Evolutionary conservation across 1,140 invertebrate genomes (phyloP).

Genomic region (Melipona quadrifasciata): DNA sequence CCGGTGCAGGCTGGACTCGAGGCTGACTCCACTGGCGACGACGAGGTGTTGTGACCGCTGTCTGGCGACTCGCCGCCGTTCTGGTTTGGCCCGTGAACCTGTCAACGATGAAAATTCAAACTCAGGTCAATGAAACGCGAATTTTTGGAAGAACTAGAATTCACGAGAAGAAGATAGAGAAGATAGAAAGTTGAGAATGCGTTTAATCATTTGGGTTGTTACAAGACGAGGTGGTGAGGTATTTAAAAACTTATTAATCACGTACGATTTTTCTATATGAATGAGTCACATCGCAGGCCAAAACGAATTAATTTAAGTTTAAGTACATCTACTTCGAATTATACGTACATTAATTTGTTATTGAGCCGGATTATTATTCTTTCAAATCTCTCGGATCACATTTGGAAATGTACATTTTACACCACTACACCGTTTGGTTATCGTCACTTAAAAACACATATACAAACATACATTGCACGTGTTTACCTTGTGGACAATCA

Average conservation of each 20-base stretch:
- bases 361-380: background rate
- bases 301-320: background rate
- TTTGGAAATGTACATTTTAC: background rate
- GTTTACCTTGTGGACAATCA: background rate
- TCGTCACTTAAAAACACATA: background rate
- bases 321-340: background rate
- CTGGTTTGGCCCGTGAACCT: constrained; percentile 85
- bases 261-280: background rate
- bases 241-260: background rate
- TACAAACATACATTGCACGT: background rate
- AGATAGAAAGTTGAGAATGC: background rate
- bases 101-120: background rate
- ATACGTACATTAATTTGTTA: background rate
- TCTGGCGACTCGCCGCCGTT: constrained; percentile 87
- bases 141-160: background rate
- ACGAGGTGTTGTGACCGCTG: constrained; percentile 91
- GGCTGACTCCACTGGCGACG: constrained; percentile 89
- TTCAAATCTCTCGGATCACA: background rate
- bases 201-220: background rate
- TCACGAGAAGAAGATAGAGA: background rate
- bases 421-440: background rate
- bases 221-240: background rate
- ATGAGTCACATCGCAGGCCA: background rate
- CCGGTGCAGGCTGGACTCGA: constrained; percentile 86
- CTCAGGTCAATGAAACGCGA: background rate